These are phyloP conservation scores for Brevipalpus yothersi DNA, from an alignment of 1,140 invertebrate genomes.

Conservation along the genomic window DNA sequence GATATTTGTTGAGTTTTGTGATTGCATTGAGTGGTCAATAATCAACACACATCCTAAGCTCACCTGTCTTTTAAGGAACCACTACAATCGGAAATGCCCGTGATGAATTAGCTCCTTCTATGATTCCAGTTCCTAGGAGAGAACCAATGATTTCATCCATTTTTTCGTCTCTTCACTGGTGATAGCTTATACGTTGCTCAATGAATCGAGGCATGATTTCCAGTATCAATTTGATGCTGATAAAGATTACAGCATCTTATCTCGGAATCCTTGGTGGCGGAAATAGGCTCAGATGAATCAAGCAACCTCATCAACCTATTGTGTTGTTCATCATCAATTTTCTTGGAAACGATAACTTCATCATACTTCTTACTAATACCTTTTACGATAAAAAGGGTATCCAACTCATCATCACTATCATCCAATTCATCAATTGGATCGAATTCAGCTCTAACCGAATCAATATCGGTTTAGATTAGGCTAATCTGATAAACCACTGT, in stretches of 20 bases:
- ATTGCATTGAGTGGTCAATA: slow-evolving; percentile 20
- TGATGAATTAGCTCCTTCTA: slow-evolving; percentile 13
- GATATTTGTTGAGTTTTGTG: slow-evolving; percentile 17
- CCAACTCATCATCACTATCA: no score
- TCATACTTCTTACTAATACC: no score
- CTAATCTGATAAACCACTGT: no score
- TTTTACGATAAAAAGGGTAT: no score
- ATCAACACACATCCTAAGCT: slow-evolving; percentile 18
- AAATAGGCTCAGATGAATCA: slow-evolving; percentile 1
- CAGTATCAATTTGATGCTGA: not conserved
- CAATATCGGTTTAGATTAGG: no score
- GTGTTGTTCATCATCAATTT: no score
- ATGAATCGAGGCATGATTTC: not conserved
- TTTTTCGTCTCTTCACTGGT: not conserved
- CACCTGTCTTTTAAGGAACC: slow-evolving; percentile 6
- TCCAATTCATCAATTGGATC: no score
- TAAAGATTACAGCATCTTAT: not conserved
- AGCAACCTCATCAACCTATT: not conserved
- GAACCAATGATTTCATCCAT: not conserved
- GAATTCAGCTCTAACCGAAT: no score
- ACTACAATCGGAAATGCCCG: slow-evolving; percentile 16
- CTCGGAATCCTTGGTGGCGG: no score
- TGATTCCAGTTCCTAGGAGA: slow-evolving; percentile 15
- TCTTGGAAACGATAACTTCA: no score
- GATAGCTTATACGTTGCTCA: not conserved